phyloP scores from a whole-genome alignment of 2,113 vertebrate genomes.

The Mungos mungo region DNA sequence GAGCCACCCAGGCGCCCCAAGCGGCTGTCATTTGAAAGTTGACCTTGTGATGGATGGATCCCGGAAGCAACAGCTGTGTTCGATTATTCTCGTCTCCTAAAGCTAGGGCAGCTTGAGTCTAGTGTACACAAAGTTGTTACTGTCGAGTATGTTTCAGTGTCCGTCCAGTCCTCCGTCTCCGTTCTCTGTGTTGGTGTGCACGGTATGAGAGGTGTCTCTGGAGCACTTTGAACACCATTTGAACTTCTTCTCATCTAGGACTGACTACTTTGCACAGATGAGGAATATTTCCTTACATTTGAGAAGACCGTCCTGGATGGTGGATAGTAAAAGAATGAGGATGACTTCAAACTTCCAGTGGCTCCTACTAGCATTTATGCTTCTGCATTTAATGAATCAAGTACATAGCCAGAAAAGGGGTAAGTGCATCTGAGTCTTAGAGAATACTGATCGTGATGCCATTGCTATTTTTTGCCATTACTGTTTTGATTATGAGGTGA shows the following conservation, averaged over 20 bases:
- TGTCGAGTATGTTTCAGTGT: rapidly evolving
- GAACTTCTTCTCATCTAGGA: constrained; percentile 72
- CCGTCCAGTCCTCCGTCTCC: background rate
- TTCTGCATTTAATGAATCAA: constrained; percentile 75
- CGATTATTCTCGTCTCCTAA: too few species aligned
- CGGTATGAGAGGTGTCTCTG: background rate
- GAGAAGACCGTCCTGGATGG: constrained; percentile 63
- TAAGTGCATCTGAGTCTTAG: constrained; percentile 70
- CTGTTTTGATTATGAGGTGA: background rate
- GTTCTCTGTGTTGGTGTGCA: background rate
- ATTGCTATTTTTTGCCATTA: background rate
- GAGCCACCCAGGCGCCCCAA: too few species aligned
- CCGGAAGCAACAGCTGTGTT: background rate
- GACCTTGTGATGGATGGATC: background rate
- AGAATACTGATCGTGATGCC: background rate
- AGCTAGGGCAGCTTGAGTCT: background rate
- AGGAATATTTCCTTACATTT: constrained; percentile 68
- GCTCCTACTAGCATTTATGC: constrained; percentile 68
- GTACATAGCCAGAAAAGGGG: constrained; percentile 78
- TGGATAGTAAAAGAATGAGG: constrained; percentile 77
- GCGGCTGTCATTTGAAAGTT: background rate
- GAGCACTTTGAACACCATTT: background rate
- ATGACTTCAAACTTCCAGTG: constrained; percentile 58
- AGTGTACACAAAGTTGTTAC: background rate
- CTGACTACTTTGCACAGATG: constrained; percentile 56